phyloP scores from a whole-genome alignment of 2,113 vertebrate genomes.

The Dendropsophus ebraccatus region DNA sequence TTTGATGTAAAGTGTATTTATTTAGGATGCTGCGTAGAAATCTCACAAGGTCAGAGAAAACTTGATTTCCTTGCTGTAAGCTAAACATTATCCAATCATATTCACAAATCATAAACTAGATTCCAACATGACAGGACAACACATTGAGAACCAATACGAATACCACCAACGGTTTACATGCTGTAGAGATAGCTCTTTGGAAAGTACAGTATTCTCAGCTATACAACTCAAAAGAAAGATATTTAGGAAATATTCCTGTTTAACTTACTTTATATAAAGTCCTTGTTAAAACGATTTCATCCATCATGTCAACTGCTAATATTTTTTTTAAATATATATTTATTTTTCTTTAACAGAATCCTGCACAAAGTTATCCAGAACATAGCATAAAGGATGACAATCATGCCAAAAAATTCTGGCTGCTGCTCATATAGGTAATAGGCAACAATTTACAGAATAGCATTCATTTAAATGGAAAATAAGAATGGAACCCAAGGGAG shows the following conservation, averaged over 20 bases:
- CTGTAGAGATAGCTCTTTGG: neutral
- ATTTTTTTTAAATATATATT: neutral
- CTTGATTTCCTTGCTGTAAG: neutral
- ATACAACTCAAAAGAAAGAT: neutral
- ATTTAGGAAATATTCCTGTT: neutral
- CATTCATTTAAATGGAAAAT: slow-evolving; percentile 70
- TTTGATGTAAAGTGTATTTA: too few species aligned
- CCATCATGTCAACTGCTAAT: slow-evolving; percentile 2
- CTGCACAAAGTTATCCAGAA: slow-evolving; percentile 63
- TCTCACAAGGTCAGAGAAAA: neutral
- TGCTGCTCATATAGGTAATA: slow-evolving; percentile 66
- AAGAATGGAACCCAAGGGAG: slow-evolving; percentile 61
- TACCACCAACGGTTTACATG: neutral
- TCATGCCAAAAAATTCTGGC: slow-evolving; percentile 62
- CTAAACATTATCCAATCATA: neutral
- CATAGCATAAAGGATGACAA: slow-evolving; percentile 61
- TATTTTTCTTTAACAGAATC: slow-evolving; percentile 39
- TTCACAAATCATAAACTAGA: neutral
- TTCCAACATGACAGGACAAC: neutral
- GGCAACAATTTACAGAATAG: slow-evolving; percentile 68
- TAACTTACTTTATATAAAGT: neutral
- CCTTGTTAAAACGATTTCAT: slow-evolving; percentile 12
- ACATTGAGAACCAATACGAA: neutral
- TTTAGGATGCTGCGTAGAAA: neutral
- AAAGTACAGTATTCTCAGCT: neutral